Evolutionary conservation across 2,113 vertebrate genomes (phyloP).

Genomic region (Nothobranchius furzeri): DNA sequence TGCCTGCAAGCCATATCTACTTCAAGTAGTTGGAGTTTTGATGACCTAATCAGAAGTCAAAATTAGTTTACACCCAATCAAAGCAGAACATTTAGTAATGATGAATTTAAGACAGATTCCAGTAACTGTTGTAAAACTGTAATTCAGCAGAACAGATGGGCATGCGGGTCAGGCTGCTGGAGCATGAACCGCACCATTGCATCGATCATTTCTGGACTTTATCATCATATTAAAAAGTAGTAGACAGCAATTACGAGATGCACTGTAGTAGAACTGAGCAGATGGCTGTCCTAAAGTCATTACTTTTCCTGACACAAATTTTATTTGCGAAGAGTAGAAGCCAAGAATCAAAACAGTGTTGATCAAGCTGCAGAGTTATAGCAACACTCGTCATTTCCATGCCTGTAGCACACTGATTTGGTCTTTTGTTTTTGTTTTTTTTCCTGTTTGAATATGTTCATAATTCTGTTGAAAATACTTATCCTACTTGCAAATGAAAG

Average conservation of each 20-base stretch:
- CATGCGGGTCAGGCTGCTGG: neutral
- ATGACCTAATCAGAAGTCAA: conserved; percentile 52
- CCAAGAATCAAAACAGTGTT: conserved; percentile 5
- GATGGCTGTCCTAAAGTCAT: conserved; percentile 31
- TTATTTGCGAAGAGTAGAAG: conserved; percentile 31
- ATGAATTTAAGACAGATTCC: neutral
- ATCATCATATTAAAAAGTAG: conserved; percentile 30
- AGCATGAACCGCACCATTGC: neutral
- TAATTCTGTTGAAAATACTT: neutral
- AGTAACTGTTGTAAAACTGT: conserved; percentile 5
- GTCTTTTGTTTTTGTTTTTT: conserved; percentile 5
- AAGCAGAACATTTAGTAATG: neutral
- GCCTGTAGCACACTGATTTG: conserved; percentile 9
- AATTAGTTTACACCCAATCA: conserved; percentile 1
- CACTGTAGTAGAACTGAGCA: neutral
- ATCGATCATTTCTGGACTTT: conserved; percentile 25
- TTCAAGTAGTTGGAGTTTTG: conserved; percentile 42
- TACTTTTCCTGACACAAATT: conserved; percentile 27
- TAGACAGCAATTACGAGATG: conserved; percentile 18
- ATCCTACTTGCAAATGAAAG: neutral
- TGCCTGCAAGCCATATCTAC: conserved; percentile 54
- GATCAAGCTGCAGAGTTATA: neutral
- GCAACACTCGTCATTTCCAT: neutral
- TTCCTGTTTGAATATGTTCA: neutral
- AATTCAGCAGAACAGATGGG: conserved; percentile 39